Percentiles rank a stretch among this genome's conserved stretches.
phyloP scores from a whole-genome alignment of 1,140 invertebrate genomes.

The Leptoteleia sp. region DNA sequence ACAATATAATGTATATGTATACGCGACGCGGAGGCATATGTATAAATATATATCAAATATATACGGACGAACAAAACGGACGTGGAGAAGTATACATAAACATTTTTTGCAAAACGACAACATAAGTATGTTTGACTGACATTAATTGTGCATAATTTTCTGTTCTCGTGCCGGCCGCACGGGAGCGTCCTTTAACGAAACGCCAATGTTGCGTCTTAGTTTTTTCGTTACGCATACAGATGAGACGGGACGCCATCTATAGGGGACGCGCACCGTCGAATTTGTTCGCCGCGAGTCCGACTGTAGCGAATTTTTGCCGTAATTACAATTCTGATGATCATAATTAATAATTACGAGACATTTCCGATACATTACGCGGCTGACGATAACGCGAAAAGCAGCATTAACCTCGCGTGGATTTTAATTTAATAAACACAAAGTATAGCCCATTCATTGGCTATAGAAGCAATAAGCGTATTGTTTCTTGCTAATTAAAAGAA shows the following conservation, averaged over 20 bases:
- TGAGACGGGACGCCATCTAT: conserved; percentile 63
- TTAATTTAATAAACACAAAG: too few species aligned
- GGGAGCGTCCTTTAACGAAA: conserved; percentile 70
- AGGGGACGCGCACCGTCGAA: conserved; percentile 36
- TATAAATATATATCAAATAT: conserved; percentile 46
- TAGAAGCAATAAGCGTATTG: too few species aligned
- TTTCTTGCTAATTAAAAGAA: too few species aligned
- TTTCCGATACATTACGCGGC: too few species aligned
- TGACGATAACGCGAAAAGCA: too few species aligned
- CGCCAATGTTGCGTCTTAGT: conserved; percentile 70
- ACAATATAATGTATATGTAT: conserved; percentile 28
- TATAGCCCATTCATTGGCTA: too few species aligned
- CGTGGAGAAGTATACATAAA: conserved; percentile 65
- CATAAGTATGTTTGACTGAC: conserved; percentile 73
- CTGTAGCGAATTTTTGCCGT: too few species aligned
- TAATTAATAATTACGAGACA: too few species aligned
- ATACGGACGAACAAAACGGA: conserved; percentile 54
- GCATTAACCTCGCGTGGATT: too few species aligned
- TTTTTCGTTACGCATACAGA: conserved; percentile 71
- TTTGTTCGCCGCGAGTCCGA: too few species aligned
- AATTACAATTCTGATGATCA: too few species aligned
- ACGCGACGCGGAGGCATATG: conserved; percentile 13
- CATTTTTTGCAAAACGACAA: conserved; percentile 64
- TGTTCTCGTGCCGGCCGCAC: conserved; percentile 55
- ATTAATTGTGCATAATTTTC: conserved; percentile 75